A percentile compares a stretch with the other conserved stretches of the same genome.
phyloP scores from a whole-genome alignment of 1,140 invertebrate species.

The Pomacea maculata region DNA sequence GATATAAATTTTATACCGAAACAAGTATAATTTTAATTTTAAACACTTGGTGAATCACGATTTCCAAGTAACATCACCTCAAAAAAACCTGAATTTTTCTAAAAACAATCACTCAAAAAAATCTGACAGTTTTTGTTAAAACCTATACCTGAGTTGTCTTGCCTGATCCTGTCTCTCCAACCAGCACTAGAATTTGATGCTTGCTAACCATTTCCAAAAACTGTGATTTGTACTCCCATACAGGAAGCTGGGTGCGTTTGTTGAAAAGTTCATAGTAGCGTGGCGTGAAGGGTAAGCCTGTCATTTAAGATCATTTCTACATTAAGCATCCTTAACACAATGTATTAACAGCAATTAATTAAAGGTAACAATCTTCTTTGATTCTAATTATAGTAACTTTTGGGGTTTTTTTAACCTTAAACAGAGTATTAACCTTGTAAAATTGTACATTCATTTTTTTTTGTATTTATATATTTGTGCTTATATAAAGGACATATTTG shows the following conservation, averaged over 20 bases:
- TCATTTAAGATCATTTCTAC: conserved; percentile 11
- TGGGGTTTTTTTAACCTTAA: not conserved
- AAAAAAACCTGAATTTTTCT: not conserved
- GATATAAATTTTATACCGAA: too few species aligned
- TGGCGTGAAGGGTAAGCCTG: conserved; percentile 63
- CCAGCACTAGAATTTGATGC: conserved; percentile 91
- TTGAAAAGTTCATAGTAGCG: conserved; percentile 71
- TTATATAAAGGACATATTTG: too few species aligned
- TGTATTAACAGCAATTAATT: too few species aligned
- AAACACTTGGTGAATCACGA: not conserved
- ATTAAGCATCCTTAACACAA: too few species aligned
- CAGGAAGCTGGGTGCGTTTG: conserved; percentile 91
- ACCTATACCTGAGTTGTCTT: conserved; percentile 86
- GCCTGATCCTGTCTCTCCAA: conserved; percentile 93
- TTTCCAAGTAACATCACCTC: not conserved
- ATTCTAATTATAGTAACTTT: too few species aligned
- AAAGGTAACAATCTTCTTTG: too few species aligned
- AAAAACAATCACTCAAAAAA: not conserved
- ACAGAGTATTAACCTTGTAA: not conserved
- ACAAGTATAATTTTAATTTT: too few species aligned
- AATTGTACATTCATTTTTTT: not conserved
- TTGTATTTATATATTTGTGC: too few species aligned
- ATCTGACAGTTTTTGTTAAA: not conserved
- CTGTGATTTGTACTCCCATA: conserved; percentile 97
- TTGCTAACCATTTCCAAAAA: conserved; percentile 92